Percentiles rank a stretch among this genome's conserved stretches.
Conservation (phyloP, 2,797 vertebrate genomes). For the Fistularia tabacaria region DNA sequence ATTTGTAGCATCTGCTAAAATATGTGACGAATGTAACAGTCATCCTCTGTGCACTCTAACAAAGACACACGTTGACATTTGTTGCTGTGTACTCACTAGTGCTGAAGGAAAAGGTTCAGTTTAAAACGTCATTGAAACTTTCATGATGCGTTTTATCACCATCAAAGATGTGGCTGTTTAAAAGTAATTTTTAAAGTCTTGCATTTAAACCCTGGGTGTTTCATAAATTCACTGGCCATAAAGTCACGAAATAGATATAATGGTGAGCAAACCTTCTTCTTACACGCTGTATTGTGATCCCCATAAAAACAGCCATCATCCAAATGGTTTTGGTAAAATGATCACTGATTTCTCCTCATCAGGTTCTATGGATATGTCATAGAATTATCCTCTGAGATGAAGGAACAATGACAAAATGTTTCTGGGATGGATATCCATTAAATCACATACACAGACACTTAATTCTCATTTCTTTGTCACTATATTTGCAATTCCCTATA, state of each 20-base stretch:
- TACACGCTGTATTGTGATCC: not conserved
- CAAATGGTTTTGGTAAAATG: conserved; percentile 4
- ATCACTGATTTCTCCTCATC: no score
- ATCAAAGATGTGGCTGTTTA: conserved; percentile 4
- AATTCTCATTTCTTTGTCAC: conserved; percentile 30
- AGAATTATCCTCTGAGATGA: no score
- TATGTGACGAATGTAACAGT: conserved; percentile 49
- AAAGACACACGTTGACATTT: conserved; percentile 23
- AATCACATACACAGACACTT: conserved; percentile 22
- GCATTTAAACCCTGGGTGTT: not conserved
- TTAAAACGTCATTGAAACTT: conserved; percentile 38
- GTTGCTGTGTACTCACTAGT: conserved; percentile 34
- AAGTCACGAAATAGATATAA: conserved; percentile 8
- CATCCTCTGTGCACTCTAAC: conserved; percentile 39
- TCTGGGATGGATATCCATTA: conserved; percentile 1
- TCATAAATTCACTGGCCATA: conserved; percentile 16
- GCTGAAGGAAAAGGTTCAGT: conserved; percentile 28
- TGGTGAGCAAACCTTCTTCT: not conserved
- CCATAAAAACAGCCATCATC: conserved; percentile 12
- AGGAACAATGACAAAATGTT: no score
- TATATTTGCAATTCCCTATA: conserved; percentile 29
- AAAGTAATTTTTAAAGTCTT: conserved; percentile 10
- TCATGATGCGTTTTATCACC: conserved; percentile 22
- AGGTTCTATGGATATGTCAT: no score
- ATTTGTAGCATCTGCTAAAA: conserved; percentile 58